A percentile compares a stretch with the other conserved stretches of the same genome.
Evolutionary conservation across 2,888 invertebrate species (phyloP).

Genomic region (Rotaria sp.): DNA sequence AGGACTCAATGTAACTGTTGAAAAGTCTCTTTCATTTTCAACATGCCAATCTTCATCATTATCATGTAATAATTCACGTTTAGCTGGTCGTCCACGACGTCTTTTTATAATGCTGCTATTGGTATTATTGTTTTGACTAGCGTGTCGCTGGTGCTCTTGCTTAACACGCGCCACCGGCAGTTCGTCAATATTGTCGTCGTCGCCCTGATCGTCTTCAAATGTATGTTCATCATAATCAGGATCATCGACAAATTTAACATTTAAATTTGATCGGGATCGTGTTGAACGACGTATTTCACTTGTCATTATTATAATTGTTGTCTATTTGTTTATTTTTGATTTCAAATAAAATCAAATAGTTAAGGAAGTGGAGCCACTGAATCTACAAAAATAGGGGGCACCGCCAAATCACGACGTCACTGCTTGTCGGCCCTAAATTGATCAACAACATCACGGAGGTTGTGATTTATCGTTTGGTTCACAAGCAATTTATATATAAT

Average conservation of each 20-base stretch:
- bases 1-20: not conserved
- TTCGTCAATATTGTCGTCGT: not conserved
- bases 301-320: not conserved
- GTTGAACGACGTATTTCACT: not conserved
- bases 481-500: too few species aligned
- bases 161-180: conserved; percentile 14
- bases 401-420: not conserved
- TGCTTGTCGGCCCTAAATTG: not conserved
- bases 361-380: not conserved
- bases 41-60: conserved; percentile 1
- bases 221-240: not conserved
- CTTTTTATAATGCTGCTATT: not conserved
- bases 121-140: not conserved
- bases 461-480: too few species aligned
- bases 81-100: not conserved
- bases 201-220: conserved; percentile 20
- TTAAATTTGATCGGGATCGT: not conserved
- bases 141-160: conserved; percentile 1
- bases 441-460: too few species aligned
- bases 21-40: not conserved
- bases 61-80: not conserved
- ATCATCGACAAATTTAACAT: not conserved
- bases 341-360: not conserved
- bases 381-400: not conserved
- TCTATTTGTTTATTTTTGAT: not conserved